Conservation (phyloP, 1,140 invertebrate genomes). For the Atta colombica region DNA sequence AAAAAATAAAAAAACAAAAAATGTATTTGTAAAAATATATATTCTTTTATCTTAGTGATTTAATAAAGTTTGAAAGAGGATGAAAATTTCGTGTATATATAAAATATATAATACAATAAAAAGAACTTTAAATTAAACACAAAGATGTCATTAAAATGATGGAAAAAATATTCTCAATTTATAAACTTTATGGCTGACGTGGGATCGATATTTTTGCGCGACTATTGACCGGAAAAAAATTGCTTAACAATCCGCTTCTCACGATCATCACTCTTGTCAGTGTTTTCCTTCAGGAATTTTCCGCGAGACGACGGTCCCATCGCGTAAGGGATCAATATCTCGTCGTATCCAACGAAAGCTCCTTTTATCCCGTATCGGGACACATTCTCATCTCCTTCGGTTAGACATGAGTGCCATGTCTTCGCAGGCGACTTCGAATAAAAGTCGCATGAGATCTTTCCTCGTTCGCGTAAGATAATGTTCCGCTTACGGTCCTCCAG, state of each 20-base stretch:
- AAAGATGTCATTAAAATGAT: background rate
- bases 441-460: constrained; percentile 1
- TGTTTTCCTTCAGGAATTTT: constrained; percentile 62
- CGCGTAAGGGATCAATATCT: constrained; percentile 68
- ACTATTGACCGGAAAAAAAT: constrained; percentile 4
- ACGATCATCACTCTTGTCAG: constrained; percentile 32
- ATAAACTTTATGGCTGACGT: constrained; percentile 10
- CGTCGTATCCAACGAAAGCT: constrained; percentile 53
- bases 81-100: no score
- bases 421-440: constrained; percentile 51
- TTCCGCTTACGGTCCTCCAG: background rate
- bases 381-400: constrained; percentile 62
- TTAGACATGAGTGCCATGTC: constrained; percentile 57
- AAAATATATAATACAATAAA: no score
- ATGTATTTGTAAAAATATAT: background rate
- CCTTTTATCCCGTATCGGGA: constrained; percentile 71
- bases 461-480: constrained; percentile 2
- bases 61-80: background rate
- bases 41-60: background rate
- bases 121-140: background rate
- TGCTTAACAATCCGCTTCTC: constrained; percentile 44
- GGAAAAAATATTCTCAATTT: background rate
- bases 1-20: background rate
- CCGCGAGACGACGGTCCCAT: constrained; percentile 46
- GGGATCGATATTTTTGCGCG: background rate